These are phyloP conservation scores for Chlorodrepanis virens DNA, from an alignment of 2,113 vertebrate species.

Conservation along the genomic window DNA sequence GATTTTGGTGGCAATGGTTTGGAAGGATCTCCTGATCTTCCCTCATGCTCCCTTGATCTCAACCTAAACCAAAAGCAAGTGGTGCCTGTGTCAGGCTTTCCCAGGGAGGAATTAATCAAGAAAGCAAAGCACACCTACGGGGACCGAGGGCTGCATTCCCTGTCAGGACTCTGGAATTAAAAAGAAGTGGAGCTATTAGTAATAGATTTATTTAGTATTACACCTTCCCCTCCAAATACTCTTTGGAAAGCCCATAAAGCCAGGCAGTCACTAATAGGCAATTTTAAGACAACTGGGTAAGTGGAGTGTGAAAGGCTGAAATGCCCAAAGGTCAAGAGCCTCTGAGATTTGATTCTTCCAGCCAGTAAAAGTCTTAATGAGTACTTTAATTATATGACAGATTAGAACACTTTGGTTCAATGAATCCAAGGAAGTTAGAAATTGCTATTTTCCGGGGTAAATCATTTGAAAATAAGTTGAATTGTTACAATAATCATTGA, in stretches of 20 bases:
- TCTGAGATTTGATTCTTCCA: slow-evolving; percentile 13
- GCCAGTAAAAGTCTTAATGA: slow-evolving; percentile 31
- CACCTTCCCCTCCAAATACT: neutral
- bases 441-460: neutral
- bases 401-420: neutral
- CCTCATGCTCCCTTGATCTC: neutral
- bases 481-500: slow-evolving; percentile 27
- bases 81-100: neutral
- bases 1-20: neutral
- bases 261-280: slow-evolving; percentile 41
- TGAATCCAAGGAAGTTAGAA: neutral
- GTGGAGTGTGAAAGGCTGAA: slow-evolving; percentile 60
- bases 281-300: slow-evolving; percentile 42
- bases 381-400: slow-evolving; percentile 29
- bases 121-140: neutral
- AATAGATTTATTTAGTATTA: slow-evolving; percentile 3
- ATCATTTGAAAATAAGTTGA: slow-evolving; percentile 10
- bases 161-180: neutral
- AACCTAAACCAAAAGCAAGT: neutral
- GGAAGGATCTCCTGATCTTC: neutral
- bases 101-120: neutral
- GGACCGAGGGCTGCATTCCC: neutral
- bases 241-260: neutral
- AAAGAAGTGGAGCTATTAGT: neutral
- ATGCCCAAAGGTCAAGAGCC: slow-evolving; percentile 33